phyloP scores from a whole-genome alignment of 2,113 vertebrate species.

The Balaenoptera acutorostrata region DNA sequence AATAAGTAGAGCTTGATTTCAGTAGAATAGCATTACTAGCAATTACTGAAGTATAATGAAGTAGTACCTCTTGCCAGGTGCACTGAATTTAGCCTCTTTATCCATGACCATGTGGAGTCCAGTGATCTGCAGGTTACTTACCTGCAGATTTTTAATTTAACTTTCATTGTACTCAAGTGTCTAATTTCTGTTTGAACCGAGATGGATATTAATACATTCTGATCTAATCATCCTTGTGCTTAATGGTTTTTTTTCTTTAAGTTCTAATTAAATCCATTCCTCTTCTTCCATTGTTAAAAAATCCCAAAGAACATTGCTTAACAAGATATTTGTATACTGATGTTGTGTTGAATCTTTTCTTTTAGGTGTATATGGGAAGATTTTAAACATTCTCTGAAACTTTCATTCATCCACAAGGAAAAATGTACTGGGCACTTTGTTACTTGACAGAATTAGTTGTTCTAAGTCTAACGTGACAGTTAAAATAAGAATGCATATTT shows the following conservation, averaged over 20 bases:
- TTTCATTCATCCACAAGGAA: constrained; percentile 57
- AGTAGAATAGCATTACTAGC: neutral
- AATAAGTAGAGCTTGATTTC: neutral
- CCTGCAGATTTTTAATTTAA: neutral
- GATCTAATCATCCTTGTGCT: neutral
- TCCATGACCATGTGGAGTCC: neutral
- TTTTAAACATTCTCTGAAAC: constrained; percentile 61
- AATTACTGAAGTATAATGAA: neutral
- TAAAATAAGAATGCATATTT: constrained; percentile 71
- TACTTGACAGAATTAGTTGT: constrained; percentile 75
- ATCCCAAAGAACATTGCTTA: neutral
- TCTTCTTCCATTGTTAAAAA: neutral
- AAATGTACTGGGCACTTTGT: constrained; percentile 61
- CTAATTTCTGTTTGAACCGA: neutral
- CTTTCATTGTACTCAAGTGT: neutral
- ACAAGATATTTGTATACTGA: neutral
- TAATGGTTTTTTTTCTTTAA: neutral
- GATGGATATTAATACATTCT: neutral
- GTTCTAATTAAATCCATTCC: neutral
- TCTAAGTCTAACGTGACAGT: constrained; percentile 60
- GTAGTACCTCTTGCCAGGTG: neutral
- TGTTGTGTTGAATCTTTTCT: constrained; percentile 24
- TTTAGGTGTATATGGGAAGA: constrained; percentile 45
- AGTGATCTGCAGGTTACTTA: neutral
- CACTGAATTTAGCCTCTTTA: neutral